Base-by-base conservation (phyloP, 2,113 vertebrate genomes). In the Lichenostomus cassidix region DNA sequence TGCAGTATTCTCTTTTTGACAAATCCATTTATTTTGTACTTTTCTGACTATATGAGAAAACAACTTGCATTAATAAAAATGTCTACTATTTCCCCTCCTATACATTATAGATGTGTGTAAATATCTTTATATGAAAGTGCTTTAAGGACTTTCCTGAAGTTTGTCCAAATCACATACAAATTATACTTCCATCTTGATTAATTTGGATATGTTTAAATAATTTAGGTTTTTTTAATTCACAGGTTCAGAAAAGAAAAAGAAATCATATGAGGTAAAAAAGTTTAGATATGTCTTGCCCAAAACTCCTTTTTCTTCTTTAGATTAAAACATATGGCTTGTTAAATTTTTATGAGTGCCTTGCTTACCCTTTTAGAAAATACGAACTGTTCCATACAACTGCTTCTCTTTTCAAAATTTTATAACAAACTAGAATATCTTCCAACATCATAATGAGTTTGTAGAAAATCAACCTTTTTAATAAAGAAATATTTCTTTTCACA, bases 341-440 rank as follows among this genome's bases (percentile, higher is more conserved):
- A 18, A 90, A 67, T 79, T 92, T 93, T 87, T 88, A 90, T 65
- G 41, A 58, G 12, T 73, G 24, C 23, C 37, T 83, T 95, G 37
- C 63, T 93, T 92, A 77, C 31, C 70, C 25, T 80, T 89, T 91
- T 56, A 95, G 53, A 90, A 95, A 96, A 83, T 41, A 87, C 21
- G 15, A 91, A 70, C 29, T 19, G 10, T 70, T 94, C 50, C 29
- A 62, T 56, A 33, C 7, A 89, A 39, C 33, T 94, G 29, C 63
- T 56, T 86, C 14, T 56, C 44, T 95, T 68, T 91, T 56, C 31
- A 80, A 60, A 91, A 73, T 77, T 79, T 84, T 79, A 17, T 74
- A 85, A 69, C 23, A 65, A 90, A 67, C 15, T 64, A 41, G 20
- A 27, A 44, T 93, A 77, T 44, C 8, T 67, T 83, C n/a, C 28